Conservation (phyloP, 2,888 invertebrate species). For the Cryptosula pallasiana region DNA sequence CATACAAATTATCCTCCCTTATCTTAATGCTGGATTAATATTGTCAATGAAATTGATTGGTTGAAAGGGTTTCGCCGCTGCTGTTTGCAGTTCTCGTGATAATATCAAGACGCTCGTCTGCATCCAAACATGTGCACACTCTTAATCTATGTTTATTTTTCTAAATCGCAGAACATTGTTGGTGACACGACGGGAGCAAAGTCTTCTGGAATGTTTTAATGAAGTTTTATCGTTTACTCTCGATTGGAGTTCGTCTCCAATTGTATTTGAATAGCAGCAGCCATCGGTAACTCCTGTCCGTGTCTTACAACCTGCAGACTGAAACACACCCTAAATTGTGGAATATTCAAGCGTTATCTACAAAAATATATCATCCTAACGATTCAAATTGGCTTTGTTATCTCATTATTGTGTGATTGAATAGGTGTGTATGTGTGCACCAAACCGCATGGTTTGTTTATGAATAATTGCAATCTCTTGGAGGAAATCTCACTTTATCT, state of each 20-base stretch:
- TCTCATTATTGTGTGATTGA: too few species aligned
- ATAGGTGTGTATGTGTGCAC: too few species aligned
- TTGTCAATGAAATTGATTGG: not conserved
- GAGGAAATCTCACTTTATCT: too few species aligned
- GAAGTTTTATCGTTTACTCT: not conserved
- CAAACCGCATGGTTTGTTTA: too few species aligned
- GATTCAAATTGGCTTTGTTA: too few species aligned
- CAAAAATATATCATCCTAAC: too few species aligned
- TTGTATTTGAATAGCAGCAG: conserved; percentile 6
- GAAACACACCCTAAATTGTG: not conserved
- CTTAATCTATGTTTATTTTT: not conserved
- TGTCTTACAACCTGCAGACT: not conserved
- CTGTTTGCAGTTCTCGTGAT: conserved; percentile 7
- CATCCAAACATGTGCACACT: not conserved
- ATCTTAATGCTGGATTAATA: not conserved
- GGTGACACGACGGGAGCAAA: not conserved
- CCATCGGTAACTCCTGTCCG: not conserved
- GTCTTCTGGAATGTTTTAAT: not conserved
- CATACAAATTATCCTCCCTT: not conserved
- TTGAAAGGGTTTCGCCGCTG: not conserved
- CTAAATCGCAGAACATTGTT: not conserved
- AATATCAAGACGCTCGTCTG: conserved; percentile 14
- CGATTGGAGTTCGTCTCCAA: conserved; percentile 1
- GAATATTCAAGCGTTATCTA: too few species aligned
- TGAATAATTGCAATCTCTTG: too few species aligned